Evolutionary conservation across 2,797 vertebrate genomes (phyloP), one percentile per base, ranked within the genome.

Genomic region (Sandelia bainsii): DNA sequence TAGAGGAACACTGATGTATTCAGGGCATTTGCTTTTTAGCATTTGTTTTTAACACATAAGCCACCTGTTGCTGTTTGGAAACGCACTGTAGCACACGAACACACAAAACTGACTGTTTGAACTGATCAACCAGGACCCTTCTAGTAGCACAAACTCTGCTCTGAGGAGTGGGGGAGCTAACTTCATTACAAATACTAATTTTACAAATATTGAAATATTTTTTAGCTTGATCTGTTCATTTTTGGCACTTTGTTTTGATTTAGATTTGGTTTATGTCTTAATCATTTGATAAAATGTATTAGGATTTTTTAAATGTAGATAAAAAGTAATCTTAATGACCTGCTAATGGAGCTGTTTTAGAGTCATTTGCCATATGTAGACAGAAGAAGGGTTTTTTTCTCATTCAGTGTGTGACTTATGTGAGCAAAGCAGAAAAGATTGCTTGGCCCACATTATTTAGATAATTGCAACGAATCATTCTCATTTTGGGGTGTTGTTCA

Each of bases 391-490:
- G 32, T 20, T 58, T 39, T 51, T 32, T n/a, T n/a, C 6, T 44
- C n/a, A 42, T 51, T 42, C 37, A 20, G 37, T 59, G 23, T 23
- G 25, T 49, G 22, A 37, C 19, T 22, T 62, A 61, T 25, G 14
- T 32, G 10, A 42, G 22, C 40, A 51, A 67, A 12, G 8, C 32
- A 34, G 3, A 69, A 68, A 71, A 32, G 46, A 44, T 20, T 5
- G 16, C 48, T 54, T 63, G 6, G 45, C 29, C 20, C 20, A 40
- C 25, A 71, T 76, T 50, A 62, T 66, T 72, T 64, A 51, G 23
- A 79, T 63, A 45, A 75, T 45, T 77, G 46, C 64, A 68, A 37
- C 17, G 52, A 78, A 68, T 65, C 22, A 67, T 44, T 79, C 59
- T 69, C 32, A 34, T 9, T 34, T 7, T 71, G 42, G 20, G 29